Conservation (phyloP, 2,797 vertebrate genomes). For the Pipistrellus pygmaeus region DNA sequence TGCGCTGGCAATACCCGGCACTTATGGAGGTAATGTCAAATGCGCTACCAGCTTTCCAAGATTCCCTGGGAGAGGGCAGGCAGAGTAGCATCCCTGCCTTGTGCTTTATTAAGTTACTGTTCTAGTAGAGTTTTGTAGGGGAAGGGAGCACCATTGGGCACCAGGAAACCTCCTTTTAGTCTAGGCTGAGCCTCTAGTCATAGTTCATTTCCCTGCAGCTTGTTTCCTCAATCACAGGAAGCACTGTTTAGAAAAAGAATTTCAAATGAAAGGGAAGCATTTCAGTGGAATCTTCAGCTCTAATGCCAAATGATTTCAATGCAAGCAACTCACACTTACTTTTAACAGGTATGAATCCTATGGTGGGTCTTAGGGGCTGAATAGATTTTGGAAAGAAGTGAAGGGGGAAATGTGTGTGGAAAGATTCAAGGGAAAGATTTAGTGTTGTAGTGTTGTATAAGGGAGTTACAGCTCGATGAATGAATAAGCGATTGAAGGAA, state of each 20-base stretch:
- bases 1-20: not conserved
- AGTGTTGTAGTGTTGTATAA: not conserved
- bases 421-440: not conserved
- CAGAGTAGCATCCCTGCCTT: not conserved
- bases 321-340: not conserved
- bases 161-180: not conserved
- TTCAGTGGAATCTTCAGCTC: not conserved
- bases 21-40: not conserved
- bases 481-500: not conserved
- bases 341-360: not conserved
- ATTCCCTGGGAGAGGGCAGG: not conserved
- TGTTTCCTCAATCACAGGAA: constrained; percentile 17
- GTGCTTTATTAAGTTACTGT: not conserved
- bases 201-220: not conserved
- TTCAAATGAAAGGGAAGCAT: not conserved
- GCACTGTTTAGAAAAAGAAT: not conserved
- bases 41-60: not conserved
- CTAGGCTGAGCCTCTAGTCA: not conserved
- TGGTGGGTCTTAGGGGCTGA: not conserved
- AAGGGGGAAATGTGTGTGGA: not conserved
- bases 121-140: not conserved
- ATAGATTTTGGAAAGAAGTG: not conserved
- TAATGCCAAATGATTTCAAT: constrained; percentile 1
- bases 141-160: not conserved
- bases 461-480: not conserved